Percentiles rank a stretch among this genome's conserved stretches.
These are phyloP conservation scores for Drosophila pruinosa DNA, from an alignment of 1,140 invertebrate species.

Conservation along the genomic window DNA sequence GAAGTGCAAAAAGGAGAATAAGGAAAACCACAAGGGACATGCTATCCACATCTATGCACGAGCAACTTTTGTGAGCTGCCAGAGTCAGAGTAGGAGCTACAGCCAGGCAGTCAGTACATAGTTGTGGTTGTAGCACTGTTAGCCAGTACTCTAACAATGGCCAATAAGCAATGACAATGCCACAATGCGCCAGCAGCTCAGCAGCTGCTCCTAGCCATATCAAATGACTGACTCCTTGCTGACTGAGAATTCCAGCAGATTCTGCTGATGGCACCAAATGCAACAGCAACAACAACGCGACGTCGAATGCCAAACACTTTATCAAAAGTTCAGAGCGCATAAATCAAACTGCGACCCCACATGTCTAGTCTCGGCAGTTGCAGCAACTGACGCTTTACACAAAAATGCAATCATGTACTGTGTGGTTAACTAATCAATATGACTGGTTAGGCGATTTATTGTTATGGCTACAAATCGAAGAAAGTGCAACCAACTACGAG, in stretches of 20 bases:
- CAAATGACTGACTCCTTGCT: constrained; percentile 2
- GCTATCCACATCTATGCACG: constrained; percentile 48
- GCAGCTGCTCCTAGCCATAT: constrained; percentile 7
- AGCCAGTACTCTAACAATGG: constrained; percentile 35
- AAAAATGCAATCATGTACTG: constrained; percentile 33
- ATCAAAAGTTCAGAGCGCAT: constrained; percentile 69
- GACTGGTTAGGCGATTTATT: constrained; percentile 12
- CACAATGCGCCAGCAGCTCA: constrained; percentile 25
- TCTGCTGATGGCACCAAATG: constrained; percentile 12
- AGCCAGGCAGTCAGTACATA: neutral
- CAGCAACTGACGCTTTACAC: constrained; percentile 39
- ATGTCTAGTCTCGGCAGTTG: neutral
- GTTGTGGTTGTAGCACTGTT: neutral
- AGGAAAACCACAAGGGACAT: constrained; percentile 31
- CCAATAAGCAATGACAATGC: constrained; percentile 61
- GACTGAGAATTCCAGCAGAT: constrained; percentile 15
- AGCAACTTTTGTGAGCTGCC: constrained; percentile 43
- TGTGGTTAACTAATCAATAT: constrained; percentile 28
- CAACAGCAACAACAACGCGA: constrained; percentile 19
- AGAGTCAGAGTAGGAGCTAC: neutral
- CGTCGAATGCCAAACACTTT: constrained; percentile 65
- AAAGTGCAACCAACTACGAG: neutral
- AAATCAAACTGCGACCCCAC: constrained; percentile 54
- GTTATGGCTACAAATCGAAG: neutral
- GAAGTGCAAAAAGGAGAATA: neutral